Base-by-base conservation (phyloP, 2,797 vertebrate genomes). In the Gallinago solitaria region DNA sequence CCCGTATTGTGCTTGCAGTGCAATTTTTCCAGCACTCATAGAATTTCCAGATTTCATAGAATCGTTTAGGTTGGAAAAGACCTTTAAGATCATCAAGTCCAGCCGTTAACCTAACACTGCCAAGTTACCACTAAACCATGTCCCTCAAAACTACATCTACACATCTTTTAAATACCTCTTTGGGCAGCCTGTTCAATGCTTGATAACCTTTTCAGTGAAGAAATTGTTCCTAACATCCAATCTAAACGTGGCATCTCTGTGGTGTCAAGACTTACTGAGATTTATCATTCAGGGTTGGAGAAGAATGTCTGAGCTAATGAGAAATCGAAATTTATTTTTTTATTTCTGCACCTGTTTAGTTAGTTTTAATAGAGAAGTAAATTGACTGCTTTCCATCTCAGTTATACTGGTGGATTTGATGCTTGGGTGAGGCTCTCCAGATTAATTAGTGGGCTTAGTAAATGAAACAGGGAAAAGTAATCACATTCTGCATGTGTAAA, bases 371-470 rank as follows among this genome's bases (percentile, higher is more conserved):
- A 82, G 60, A 76, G 59, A 61, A 93, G 28, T 56, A 93, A 79
- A 93, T 74, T 63, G 82, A 85, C 71, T 87, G 67, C 82, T 87
- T 94, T 93, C 82, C 56, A 39, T 91, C 39, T 82, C 56, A 47
- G 84, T 91, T 94, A 71, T 39, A 57, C 74, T 64, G 89, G 43
- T 83, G 51, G 25, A 47, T 57, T 79, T 93, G 83, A 63, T 95
- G 64, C 48, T 73, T 85, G 63, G 60, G 64, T 90, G 68, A 88
- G 88, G 51, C 85, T 86, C 79, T 93, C 60, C 48, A 86, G 90
- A 85, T 88, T 67, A 84, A 91, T 93, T 93, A 93, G 75, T 35
- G 73, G 35, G n/a, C 74, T 85, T 88, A 74, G 64, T 67, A 90
- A 83, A 83, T 63, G 73, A 74, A 74, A 90, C 16, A 82, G 74